Percentiles rank a stretch among this genome's conserved stretches.
phyloP scores from a whole-genome alignment of 2,888 invertebrate species.

The Diogma glabrata region DNA sequence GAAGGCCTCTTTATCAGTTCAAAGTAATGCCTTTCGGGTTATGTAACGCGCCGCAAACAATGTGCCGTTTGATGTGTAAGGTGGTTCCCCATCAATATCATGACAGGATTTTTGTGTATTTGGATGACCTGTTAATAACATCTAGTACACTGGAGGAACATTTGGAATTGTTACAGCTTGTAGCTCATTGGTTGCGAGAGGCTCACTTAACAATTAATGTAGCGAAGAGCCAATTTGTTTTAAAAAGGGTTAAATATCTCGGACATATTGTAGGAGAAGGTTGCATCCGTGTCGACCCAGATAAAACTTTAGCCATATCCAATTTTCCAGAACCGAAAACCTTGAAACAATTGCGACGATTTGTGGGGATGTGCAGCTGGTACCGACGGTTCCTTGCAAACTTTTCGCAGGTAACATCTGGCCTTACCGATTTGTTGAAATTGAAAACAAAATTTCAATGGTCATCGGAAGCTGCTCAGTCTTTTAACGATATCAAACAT shows the following conservation, averaged over 20 bases:
- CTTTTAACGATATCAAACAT: neutral
- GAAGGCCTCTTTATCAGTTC: constrained; percentile 14
- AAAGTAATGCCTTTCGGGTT: constrained; percentile 17
- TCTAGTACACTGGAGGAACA: constrained; percentile 6
- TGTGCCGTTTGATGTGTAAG: constrained; percentile 20
- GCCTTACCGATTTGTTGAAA: neutral
- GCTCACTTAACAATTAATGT: constrained; percentile 9
- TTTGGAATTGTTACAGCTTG: neutral
- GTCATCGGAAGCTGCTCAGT: neutral
- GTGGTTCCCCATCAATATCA: constrained; percentile 18
- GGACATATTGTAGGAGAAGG: constrained; percentile 13
- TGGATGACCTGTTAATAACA: constrained; percentile 5
- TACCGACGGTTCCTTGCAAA: neutral
- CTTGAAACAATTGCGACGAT: neutral
- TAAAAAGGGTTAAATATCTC: constrained; percentile 9
- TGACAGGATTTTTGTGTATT: constrained; percentile 13
- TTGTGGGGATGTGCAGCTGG: constrained; percentile 3
- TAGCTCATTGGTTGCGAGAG: constrained; percentile 1
- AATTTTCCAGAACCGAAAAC: neutral
- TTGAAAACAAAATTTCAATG: neutral
- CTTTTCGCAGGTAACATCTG: neutral
- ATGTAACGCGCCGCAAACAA: constrained; percentile 12
- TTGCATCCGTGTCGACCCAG: neutral
- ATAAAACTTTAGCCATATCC: neutral
- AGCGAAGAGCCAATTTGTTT: constrained; percentile 4